Percentiles rank a stretch among this genome's conserved stretches.
These are phyloP conservation scores for Apogon hyalosoma DNA, from an alignment of 2,797 vertebrate species.

Conservation along the genomic window DNA sequence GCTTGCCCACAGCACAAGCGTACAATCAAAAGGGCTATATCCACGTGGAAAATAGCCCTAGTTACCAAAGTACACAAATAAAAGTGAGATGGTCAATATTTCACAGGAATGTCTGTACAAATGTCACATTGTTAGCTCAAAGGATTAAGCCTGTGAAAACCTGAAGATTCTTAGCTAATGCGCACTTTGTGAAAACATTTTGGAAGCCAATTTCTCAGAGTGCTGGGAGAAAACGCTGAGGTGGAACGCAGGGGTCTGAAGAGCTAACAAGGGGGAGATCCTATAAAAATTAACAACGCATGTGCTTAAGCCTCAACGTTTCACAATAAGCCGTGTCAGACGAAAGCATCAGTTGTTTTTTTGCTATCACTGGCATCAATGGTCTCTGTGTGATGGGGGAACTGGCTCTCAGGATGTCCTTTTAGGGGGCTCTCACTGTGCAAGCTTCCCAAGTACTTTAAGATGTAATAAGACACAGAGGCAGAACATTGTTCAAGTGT, in stretches of 20 bases:
- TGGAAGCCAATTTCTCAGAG: conserved; percentile 66
- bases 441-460: conserved; percentile 43
- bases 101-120: conserved; percentile 77
- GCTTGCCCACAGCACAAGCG: conserved; percentile 60
- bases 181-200: conserved; percentile 67
- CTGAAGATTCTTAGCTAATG: conserved; percentile 64
- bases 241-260: conserved; percentile 21
- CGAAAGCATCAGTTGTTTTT: conserved; percentile 41
- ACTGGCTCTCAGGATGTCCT: conserved; percentile 42
- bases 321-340: conserved; percentile 20
- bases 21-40: conserved; percentile 68
- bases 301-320: conserved; percentile 30
- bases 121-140: conserved; percentile 75
- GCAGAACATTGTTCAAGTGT: conserved; percentile 52
- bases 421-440: conserved; percentile 36
- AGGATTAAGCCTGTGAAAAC: conserved; percentile 69
- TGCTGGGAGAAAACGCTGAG: conserved; percentile 40
- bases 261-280: conserved; percentile 31
- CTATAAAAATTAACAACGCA: conserved; percentile 36
- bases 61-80: conserved; percentile 82
- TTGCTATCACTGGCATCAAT: conserved; percentile 45
- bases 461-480: conserved; percentile 55
- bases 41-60: conserved; percentile 70
- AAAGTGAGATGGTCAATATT: conserved; percentile 76
- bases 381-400: conserved; percentile 46